phyloP scores from a whole-genome alignment of 1,140 invertebrate genomes.

The Pollicipes pollicipes region DNA sequence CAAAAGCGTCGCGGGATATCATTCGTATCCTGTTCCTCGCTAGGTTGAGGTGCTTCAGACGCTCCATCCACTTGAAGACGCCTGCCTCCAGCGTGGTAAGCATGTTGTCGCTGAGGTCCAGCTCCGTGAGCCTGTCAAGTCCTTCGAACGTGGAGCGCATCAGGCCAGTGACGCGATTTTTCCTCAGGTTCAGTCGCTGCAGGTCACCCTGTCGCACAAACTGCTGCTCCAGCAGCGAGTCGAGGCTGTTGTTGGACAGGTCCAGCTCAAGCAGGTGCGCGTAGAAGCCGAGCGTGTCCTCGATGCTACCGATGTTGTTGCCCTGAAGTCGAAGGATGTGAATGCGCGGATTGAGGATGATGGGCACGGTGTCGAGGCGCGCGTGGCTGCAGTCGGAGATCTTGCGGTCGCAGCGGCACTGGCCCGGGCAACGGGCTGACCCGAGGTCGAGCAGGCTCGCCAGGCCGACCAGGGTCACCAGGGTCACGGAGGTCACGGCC shows the following conservation, averaged over 20 bases:
- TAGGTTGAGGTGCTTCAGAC: neutral
- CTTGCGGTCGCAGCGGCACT: neutral
- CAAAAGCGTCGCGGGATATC: neutral
- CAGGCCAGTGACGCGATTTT: neutral
- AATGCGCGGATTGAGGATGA: neutral
- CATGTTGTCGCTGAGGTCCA: neutral
- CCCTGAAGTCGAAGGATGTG: neutral
- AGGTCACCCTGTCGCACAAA: neutral
- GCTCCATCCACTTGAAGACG: neutral
- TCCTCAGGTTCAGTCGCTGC: neutral
- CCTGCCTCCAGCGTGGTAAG: neutral
- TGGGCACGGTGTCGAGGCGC: neutral
- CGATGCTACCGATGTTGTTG: neutral
- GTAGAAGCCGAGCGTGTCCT: neutral
- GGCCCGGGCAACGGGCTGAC: neutral
- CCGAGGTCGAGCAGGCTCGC: neutral
- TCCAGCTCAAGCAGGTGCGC: neutral
- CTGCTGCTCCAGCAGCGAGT: neutral
- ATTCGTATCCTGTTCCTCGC: neutral
- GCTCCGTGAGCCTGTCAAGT: neutral
- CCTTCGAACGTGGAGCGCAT: neutral
- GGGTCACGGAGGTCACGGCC: neutral
- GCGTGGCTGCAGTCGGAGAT: neutral
- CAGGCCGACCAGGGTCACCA: neutral
- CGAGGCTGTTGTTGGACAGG: neutral